Conservation (phyloP, 2,888 invertebrate species). For the Epinotia demarniana region DNA sequence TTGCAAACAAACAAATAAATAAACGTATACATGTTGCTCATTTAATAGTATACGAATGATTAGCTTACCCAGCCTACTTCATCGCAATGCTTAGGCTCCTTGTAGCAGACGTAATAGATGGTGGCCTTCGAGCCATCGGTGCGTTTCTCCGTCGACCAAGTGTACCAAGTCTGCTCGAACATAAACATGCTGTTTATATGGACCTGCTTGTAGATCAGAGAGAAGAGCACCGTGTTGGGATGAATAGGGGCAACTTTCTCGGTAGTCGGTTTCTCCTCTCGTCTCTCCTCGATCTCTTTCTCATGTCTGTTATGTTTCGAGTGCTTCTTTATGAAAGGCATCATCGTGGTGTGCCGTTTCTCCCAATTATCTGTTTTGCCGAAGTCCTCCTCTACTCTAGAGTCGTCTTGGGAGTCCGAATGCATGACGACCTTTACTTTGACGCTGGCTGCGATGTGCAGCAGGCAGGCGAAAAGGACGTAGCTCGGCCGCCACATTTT, state of each 20-base stretch:
- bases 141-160: constrained; percentile 75
- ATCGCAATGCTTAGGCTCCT: constrained; percentile 78
- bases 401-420: constrained; percentile 71
- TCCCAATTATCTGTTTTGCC: constrained; percentile 60
- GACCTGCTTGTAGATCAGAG: constrained; percentile 73
- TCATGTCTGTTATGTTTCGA: constrained; percentile 53
- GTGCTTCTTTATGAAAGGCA: constrained; percentile 66
- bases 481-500: constrained; percentile 59
- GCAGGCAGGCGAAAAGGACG: constrained; percentile 56
- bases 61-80: constrained; percentile 77
- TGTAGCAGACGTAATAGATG: constrained; percentile 76
- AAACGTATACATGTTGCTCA: neutral
- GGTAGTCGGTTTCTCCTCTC: constrained; percentile 62
- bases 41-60: neutral
- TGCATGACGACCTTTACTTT: constrained; percentile 78
- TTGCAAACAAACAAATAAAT: too few species aligned
- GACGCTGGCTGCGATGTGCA: constrained; percentile 62
- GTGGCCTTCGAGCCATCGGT: constrained; percentile 71
- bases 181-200: constrained; percentile 81
- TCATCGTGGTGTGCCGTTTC: constrained; percentile 57
- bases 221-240: constrained; percentile 77
- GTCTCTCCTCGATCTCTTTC: constrained; percentile 64
- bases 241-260: constrained; percentile 66
- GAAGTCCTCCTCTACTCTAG: constrained; percentile 69
- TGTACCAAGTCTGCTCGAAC: constrained; percentile 79